phyloP scores from a whole-genome alignment of 1,140 invertebrate species.

The Dreissena polymorpha region DNA sequence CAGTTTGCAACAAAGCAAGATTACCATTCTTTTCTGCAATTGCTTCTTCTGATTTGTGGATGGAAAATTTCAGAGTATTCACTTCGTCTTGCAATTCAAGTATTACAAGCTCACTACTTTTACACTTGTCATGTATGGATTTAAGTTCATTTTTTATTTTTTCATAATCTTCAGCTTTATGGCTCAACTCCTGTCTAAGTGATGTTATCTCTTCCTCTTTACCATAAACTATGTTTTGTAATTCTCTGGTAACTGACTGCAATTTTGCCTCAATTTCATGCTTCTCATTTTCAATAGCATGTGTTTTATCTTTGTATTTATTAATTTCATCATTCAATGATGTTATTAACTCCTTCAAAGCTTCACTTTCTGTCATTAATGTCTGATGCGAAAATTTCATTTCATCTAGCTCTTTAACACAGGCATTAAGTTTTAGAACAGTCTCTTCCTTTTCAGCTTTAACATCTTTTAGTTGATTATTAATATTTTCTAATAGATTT shows the following conservation, averaged over 20 bases:
- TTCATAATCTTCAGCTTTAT: constrained; percentile 1
- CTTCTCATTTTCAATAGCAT: not conserved
- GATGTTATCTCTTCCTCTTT: constrained; percentile 9
- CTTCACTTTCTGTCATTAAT: not conserved
- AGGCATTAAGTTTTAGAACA: not conserved
- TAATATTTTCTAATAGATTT: not conserved
- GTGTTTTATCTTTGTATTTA: not conserved
- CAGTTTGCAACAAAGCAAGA: constrained; percentile 16
- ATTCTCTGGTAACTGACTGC: not conserved
- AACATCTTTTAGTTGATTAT: not conserved
- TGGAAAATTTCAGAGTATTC: constrained; percentile 9
- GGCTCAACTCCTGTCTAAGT: constrained; percentile 10
- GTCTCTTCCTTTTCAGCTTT: not conserved
- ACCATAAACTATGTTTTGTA: constrained; percentile 17
- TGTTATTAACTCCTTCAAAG: not conserved
- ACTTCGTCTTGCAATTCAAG: constrained; percentile 16
- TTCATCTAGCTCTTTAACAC: no score
- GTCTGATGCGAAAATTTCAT: no score
- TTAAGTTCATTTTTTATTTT: not conserved
- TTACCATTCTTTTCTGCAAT: constrained; percentile 6
- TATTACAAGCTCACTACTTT: not conserved
- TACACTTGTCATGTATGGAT: not conserved
- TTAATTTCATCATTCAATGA: not conserved
- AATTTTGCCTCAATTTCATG: not conserved
- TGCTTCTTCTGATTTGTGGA: constrained; percentile 10